Evolutionary conservation across 2,888 invertebrate genomes (phyloP).

Genomic region (Pinctada fucata): DNA sequence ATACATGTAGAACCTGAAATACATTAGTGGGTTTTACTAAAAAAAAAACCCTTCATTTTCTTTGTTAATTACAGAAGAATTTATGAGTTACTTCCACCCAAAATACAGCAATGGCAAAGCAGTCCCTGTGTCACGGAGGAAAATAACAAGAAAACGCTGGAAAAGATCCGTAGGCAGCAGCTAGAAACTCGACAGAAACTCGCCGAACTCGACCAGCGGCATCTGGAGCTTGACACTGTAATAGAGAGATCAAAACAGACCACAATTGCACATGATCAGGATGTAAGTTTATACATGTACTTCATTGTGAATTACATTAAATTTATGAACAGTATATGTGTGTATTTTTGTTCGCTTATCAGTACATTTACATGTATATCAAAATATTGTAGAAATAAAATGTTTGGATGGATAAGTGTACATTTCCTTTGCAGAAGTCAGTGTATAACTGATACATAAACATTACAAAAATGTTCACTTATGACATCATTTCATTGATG

Average conservation of each 20-base stretch:
- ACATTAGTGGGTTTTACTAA: too few species aligned
- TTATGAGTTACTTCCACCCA: constrained; percentile 87
- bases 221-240: constrained; percentile 85
- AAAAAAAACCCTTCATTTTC: too few species aligned
- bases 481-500: too few species aligned
- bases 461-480: too few species aligned
- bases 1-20: too few species aligned
- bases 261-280: constrained; percentile 61
- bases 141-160: constrained; percentile 82
- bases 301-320: neutral
- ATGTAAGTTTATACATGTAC: constrained; percentile 45
- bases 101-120: constrained; percentile 95
- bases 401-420: neutral
- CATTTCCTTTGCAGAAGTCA: neutral
- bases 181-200: constrained; percentile 87
- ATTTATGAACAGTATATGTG: too few species aligned
- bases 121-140: constrained; percentile 92
- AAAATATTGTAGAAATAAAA: neutral
- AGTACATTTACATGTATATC: too few species aligned
- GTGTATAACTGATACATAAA: too few species aligned
- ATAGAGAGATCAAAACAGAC: constrained; percentile 88
- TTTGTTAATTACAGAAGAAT: constrained; percentile 72
- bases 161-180: constrained; percentile 87
- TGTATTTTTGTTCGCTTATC: too few species aligned
- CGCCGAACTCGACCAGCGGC: constrained; percentile 74